Evolutionary conservation across 2,888 invertebrate species (phyloP).

Genomic region (Anodontia alba): DNA sequence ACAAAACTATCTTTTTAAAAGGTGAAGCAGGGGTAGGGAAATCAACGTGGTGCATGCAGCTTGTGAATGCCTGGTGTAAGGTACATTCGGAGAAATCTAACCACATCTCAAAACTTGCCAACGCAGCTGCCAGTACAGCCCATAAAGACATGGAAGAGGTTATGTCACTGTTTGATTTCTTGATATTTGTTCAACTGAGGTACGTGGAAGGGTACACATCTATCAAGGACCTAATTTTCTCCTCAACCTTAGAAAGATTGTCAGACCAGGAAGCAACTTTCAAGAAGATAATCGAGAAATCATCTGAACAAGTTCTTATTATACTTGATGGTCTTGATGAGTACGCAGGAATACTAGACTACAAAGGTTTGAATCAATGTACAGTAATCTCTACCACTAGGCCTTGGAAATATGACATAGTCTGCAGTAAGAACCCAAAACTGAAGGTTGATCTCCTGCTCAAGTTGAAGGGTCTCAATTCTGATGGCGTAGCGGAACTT

Average conservation of each 20-base stretch:
- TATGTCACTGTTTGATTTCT: background rate
- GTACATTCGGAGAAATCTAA: background rate
- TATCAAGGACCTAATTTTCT: background rate
- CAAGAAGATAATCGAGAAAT: background rate
- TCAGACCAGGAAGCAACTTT: background rate
- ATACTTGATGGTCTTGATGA: conserved; percentile 1
- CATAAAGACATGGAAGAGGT: background rate
- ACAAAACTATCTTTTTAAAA: conserved; percentile 1
- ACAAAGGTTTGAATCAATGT: background rate
- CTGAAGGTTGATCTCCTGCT: background rate
- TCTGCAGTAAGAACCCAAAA: background rate
- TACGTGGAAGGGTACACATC: background rate
- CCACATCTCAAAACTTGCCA: background rate
- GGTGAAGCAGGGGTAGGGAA: conserved; percentile 9
- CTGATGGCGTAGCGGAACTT: background rate
- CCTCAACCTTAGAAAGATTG: background rate
- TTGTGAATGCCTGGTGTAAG: background rate
- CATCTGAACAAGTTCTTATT: background rate
- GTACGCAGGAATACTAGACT: background rate
- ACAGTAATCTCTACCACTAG: background rate
- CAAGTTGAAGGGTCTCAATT: conserved; percentile 1
- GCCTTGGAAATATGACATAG: background rate
- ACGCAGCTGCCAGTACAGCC: background rate
- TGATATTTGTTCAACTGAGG: background rate
- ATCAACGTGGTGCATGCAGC: conserved; percentile 4